Evolutionary conservation across 2,888 invertebrate genomes (phyloP).

Genomic region (Perizoma affinitatum): DNA sequence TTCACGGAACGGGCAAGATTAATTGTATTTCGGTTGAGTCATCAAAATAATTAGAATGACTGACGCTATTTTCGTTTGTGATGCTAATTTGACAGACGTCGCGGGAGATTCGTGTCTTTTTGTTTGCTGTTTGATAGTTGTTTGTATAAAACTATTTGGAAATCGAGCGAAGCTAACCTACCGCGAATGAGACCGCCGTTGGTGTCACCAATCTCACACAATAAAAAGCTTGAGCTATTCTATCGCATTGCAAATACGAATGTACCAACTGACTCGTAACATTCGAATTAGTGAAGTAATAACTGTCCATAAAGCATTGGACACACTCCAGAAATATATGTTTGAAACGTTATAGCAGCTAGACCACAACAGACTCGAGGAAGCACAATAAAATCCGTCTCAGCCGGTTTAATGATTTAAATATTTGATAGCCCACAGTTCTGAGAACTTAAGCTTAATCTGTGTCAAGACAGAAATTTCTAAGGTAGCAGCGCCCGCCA

Average conservation of each 20-base stretch:
- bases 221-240: slow-evolving; percentile 25
- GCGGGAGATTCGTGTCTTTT: slow-evolving; percentile 79
- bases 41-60: slow-evolving; percentile 85
- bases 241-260: slow-evolving; percentile 18
- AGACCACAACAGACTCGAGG: slow-evolving; percentile 59
- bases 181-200: slow-evolving; percentile 5
- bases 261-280: slow-evolving; percentile 15
- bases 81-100: slow-evolving; percentile 84
- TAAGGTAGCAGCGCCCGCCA: slow-evolving; percentile 1
- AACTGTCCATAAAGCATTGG: slow-evolving; percentile 72
- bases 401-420: slow-evolving; percentile 73
- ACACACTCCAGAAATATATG: slow-evolving; percentile 64
- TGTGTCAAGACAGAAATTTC: slow-evolving; percentile 52
- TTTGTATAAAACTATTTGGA: slow-evolving; percentile 53
- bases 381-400: slow-evolving; percentile 60
- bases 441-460: slow-evolving; percentile 74
- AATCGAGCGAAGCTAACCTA: slow-evolving; percentile 31
- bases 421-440: slow-evolving; percentile 78
- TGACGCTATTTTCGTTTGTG: slow-evolving; percentile 83
- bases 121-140: slow-evolving; percentile 74
- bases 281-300: slow-evolving; percentile 49
- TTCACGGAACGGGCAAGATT: slow-evolving; percentile 83
- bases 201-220: slow-evolving; percentile 30
- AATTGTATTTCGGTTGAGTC: slow-evolving; percentile 84
- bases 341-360: slow-evolving; percentile 18